Conservation (phyloP, 2,113 vertebrate genomes). For the Oryzias javanicus region DNA sequence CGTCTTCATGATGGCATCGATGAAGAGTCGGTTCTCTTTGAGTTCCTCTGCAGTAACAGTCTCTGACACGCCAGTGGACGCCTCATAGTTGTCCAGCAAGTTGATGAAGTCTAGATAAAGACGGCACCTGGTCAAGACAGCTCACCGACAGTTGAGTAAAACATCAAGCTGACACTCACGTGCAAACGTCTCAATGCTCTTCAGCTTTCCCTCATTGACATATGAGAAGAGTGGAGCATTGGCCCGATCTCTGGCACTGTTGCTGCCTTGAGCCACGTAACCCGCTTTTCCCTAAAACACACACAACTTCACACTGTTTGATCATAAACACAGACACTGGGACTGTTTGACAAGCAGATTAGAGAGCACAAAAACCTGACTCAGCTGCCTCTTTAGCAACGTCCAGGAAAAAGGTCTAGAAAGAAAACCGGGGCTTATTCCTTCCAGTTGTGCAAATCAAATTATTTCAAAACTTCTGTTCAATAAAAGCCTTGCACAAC, state of each 20-base stretch:
- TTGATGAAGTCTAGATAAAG: slow-evolving; percentile 78
- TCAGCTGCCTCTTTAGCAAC: no score
- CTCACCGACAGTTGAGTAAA: neutral
- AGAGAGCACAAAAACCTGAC: no score
- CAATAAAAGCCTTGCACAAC: no score
- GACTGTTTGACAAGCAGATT: neutral
- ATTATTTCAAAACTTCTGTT: no score
- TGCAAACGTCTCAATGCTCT: slow-evolving; percentile 75
- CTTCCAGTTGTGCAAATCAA: no score
- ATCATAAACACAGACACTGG: neutral
- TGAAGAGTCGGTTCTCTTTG: slow-evolving; percentile 76
- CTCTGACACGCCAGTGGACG: slow-evolving; percentile 76
- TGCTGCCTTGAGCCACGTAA: slow-evolving; percentile 71
- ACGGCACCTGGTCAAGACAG: neutral
- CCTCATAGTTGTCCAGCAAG: slow-evolving; percentile 83
- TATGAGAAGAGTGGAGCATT: slow-evolving; percentile 71
- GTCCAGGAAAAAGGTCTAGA: no score
- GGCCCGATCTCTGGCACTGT: slow-evolving; percentile 74
- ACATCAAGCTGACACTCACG: slow-evolving; percentile 55
- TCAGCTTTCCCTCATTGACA: slow-evolving; percentile 78
- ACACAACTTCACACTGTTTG: slow-evolving; percentile 3
- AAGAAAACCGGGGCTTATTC: no score
- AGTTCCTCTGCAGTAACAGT: slow-evolving; percentile 78
- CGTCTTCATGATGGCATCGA: slow-evolving; percentile 79
- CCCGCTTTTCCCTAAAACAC: slow-evolving; percentile 74